phyloP scores from a whole-genome alignment of 1,140 invertebrate species.

The Caenorhabditis briggsae region DNA sequence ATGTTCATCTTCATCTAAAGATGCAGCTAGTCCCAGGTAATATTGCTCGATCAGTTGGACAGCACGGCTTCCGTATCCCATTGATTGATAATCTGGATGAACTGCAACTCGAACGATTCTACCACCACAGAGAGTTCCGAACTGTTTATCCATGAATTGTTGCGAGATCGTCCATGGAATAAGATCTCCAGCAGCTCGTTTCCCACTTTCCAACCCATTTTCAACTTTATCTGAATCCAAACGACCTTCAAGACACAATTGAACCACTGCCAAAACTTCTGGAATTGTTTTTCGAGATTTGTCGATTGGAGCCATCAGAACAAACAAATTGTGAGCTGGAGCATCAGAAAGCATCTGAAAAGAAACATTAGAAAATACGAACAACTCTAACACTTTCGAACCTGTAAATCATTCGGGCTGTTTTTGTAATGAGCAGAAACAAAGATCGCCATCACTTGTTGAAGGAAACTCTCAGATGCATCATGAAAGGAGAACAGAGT shows the following conservation, averaged over 20 bases:
- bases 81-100: conserved; percentile 94
- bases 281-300: conserved; percentile 83
- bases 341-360: conserved; percentile 92
- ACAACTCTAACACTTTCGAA: background rate
- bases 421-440: conserved; percentile 98
- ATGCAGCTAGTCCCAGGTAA: conserved; percentile 38
- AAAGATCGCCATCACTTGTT: conserved; percentile 90
- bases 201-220: conserved; percentile 86
- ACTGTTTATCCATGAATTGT: conserved; percentile 88
- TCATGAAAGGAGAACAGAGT: conserved; percentile 97
- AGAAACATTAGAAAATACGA: background rate
- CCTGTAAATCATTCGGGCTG: conserved; percentile 95
- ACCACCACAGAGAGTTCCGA: conserved; percentile 90
- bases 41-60: conserved; percentile 57
- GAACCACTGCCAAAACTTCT: conserved; percentile 81
- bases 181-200: conserved; percentile 92
- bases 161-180: conserved; percentile 98
- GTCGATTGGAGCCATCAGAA: conserved; percentile 88
- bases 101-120: conserved; percentile 95
- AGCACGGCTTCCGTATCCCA: conserved; percentile 63
- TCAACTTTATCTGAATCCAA: conserved; percentile 87
- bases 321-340: conserved; percentile 96
- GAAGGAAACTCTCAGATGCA: conserved; percentile 93
- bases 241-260: conserved; percentile 94
- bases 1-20: conserved; percentile 42